These are phyloP conservation scores for Diuraphis noxia DNA, from an alignment of 1,140 invertebrate species.

Conservation along the genomic window DNA sequence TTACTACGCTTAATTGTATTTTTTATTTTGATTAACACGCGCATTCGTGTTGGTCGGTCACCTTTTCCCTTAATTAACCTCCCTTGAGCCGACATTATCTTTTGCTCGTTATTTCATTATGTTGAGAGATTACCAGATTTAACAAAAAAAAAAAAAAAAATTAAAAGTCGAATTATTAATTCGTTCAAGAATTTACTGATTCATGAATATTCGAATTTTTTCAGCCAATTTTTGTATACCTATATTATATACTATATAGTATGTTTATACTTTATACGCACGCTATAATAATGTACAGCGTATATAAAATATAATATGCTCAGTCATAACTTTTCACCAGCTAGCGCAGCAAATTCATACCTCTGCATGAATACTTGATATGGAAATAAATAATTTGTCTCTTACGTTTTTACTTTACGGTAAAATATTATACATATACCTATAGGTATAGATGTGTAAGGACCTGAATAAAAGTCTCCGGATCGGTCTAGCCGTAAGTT, in stretches of 20 bases:
- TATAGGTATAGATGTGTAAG: no score
- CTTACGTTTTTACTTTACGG: background rate
- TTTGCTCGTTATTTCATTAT: background rate
- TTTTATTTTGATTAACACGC: background rate
- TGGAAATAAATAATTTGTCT: background rate
- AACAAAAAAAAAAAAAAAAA: background rate
- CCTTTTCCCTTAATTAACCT: background rate
- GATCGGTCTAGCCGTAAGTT: background rate
- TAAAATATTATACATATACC: background rate
- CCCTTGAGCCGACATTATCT: background rate
- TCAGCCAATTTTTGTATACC: background rate
- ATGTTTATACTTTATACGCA: no score
- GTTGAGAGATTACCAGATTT: background rate
- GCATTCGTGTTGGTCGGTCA: background rate
- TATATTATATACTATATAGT: background rate
- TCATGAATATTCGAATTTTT: background rate
- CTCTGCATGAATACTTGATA: background rate
- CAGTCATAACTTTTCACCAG: background rate
- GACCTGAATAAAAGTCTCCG: background rate
- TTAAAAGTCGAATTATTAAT: background rate
- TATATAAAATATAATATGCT: no score
- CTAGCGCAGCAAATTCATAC: background rate
- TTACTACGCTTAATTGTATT: background rate
- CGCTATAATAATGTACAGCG: background rate
- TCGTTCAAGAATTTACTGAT: background rate